phyloP scores from a whole-genome alignment of 2,888 invertebrate species.

The Leucozona laternaria region DNA sequence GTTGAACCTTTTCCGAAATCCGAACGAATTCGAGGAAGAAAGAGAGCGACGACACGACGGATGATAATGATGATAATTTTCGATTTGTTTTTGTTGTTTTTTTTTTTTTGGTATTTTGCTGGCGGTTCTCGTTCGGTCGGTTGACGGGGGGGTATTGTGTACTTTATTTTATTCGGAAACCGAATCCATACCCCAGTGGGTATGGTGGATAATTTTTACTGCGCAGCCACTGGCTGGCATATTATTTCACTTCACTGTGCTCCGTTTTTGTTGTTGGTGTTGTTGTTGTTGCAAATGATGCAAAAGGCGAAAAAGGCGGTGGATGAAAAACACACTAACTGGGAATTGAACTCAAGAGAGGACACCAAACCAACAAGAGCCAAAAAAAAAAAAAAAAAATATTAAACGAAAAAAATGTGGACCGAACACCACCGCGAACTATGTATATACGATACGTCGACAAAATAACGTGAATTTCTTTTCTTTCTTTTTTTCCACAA shows the following conservation, averaged over 20 bases:
- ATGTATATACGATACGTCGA: conserved; percentile 11
- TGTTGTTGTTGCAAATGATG: conserved; percentile 58
- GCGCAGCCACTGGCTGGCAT: conserved; percentile 75
- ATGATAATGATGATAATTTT: conserved; percentile 63
- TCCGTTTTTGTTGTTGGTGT: conserved; percentile 46
- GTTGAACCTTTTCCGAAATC: conserved; percentile 28
- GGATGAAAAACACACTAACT: conserved; percentile 50
- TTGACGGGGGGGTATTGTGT: conserved; percentile 30
- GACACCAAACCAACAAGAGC: conserved; percentile 43
- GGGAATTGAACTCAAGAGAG: conserved; percentile 46
- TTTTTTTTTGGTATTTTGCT: background rate
- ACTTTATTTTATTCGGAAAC: conserved; percentile 71
- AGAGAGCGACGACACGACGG: conserved; percentile 37
- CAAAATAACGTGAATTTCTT: conserved; percentile 24
- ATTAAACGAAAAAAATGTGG: conserved; percentile 29
- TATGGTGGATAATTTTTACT: conserved; percentile 71
- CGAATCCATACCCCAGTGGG: conserved; percentile 70
- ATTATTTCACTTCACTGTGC: conserved; percentile 63
- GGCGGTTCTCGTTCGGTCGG: background rate
- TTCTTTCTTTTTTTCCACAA: conserved; percentile 25
- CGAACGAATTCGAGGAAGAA: conserved; percentile 37
- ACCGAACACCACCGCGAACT: conserved; percentile 37
- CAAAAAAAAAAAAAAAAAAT: conserved; percentile 29
- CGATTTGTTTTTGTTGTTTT: conserved; percentile 70
- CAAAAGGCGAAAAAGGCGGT: conserved; percentile 66